phyloP scores from a whole-genome alignment of 2,113 vertebrate species.

The Vombatus ursinus region DNA sequence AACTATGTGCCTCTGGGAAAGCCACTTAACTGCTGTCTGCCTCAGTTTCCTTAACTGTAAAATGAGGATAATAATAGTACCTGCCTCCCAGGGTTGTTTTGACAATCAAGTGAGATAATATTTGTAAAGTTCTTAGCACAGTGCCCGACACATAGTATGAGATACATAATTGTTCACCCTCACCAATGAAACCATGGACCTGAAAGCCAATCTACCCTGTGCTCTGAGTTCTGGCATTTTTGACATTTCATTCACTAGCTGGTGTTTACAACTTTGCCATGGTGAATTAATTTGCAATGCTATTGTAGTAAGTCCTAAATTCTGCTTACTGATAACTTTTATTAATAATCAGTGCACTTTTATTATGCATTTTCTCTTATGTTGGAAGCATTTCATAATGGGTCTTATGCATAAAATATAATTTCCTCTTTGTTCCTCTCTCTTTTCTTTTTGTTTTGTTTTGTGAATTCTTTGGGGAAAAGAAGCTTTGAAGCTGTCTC shows the following conservation, averaged over 20 bases:
- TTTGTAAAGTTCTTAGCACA: rapidly evolving
- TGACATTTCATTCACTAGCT: background rate
- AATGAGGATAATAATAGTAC: background rate
- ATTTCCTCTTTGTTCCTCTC: background rate
- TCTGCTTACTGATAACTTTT: background rate
- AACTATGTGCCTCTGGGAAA: background rate
- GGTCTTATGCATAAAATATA: background rate
- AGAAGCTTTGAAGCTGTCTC: slow-evolving; percentile 34
- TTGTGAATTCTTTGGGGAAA: slow-evolving; percentile 45
- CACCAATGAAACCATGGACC: background rate
- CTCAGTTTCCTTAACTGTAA: background rate
- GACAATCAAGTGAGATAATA: background rate
- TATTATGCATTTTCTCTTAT: slow-evolving; percentile 34
- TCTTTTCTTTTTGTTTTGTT: background rate
- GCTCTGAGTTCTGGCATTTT: background rate
- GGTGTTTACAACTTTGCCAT: slow-evolving; percentile 6
- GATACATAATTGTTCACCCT: background rate
- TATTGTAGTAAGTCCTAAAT: background rate
- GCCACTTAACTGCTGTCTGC: background rate
- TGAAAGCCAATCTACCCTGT: background rate
- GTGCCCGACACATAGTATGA: rapidly evolving
- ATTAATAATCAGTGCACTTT: slow-evolving; percentile 36
- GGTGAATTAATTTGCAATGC: background rate
- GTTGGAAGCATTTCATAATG: background rate
- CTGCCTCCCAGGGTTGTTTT: background rate